Evolutionary conservation across 2,797 vertebrate genomes (phyloP).

Genomic region (Novumbra hubbsi): DNA sequence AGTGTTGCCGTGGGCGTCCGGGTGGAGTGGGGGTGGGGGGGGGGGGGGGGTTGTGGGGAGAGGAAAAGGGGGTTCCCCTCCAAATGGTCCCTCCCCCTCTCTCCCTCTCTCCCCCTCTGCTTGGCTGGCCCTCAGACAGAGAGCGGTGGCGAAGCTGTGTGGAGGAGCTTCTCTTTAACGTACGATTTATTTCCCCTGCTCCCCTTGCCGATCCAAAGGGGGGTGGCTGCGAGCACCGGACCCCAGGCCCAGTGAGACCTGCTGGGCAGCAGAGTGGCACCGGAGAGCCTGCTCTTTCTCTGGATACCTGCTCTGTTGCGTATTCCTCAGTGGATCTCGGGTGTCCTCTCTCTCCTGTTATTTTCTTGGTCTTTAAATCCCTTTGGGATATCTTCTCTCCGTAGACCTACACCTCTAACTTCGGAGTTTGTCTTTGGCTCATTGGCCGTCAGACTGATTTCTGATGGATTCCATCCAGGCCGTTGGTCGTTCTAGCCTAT

Average conservation of each 20-base stretch:
- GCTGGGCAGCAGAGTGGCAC: not conserved
- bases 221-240: conserved; percentile 44
- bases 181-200: conserved; percentile 45
- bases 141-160: conserved; percentile 39
- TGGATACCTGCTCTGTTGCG: conserved; percentile 1
- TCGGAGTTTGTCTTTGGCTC: conserved; percentile 38
- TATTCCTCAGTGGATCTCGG: not conserved
- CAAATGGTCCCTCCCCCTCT: not conserved
- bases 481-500: conserved; percentile 1
- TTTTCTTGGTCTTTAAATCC: not conserved
- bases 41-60: conserved; percentile 4
- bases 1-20: conserved; percentile 56
- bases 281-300: not conserved
- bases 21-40: conserved; percentile 34
- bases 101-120: conserved; percentile 11
- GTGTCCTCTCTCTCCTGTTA: not conserved
- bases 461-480: conserved; percentile 44
- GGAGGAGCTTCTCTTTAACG: conserved; percentile 50
- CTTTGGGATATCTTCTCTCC: not conserved
- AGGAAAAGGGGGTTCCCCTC: conserved; percentile 12
- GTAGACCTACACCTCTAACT: not conserved
- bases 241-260: conserved; percentile 34
- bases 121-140: conserved; percentile 57
- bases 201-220: conserved; percentile 50
- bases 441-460: not conserved